Evolutionary conservation across 2,113 vertebrate genomes (phyloP), one percentile per base, ranked within the genome.

Genomic region (Myrmophylax atrothorax): DNA sequence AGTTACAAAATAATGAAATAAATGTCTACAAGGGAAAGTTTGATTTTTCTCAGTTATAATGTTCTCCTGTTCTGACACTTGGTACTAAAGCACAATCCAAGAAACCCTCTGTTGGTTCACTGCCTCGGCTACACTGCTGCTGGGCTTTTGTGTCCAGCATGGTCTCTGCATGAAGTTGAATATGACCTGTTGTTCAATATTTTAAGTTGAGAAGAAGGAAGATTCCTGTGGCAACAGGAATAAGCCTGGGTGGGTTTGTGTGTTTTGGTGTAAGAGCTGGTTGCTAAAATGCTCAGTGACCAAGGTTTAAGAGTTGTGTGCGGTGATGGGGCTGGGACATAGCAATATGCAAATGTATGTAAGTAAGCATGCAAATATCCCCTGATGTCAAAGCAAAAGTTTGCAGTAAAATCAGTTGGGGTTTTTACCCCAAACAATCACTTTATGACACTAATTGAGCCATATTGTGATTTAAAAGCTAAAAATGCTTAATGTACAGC

Each of bases 71-170:
- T 67, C 35, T 63, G 69, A 19, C 26, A 38, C 10, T 74, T 40
- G 20, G 14, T 66, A 10, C 29, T 66, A 42, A 62, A 84, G 33
- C 17, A 59, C 19, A 31, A 18, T n/a, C 25, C 25, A 42, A 49
- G 50, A 49, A 86, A 26, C 10, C 25, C 4, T 1, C 16, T 40
- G 12, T 10, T 86, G 40, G 24, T n/a, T 73, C 52, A 19, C 53
- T 56, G 35, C 14, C 22, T 38, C 18, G 40, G 18, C 47, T 91
- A 18, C 2, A 1, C 35, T 79, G 35, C 10, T 47, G 10, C 11
- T 74, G 1, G 8, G 12, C 1, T 1, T 18, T 53, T 47, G 38
- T 26, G 6, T 83, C 14, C 4, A 10, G 3, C 46, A 3, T 44
- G 12, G 10, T 44, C 50, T 14, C 24, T 59, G 29, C 9, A 28